phyloP scores from a whole-genome alignment of 2,888 invertebrate genomes.

The Sussaba pulchella region DNA sequence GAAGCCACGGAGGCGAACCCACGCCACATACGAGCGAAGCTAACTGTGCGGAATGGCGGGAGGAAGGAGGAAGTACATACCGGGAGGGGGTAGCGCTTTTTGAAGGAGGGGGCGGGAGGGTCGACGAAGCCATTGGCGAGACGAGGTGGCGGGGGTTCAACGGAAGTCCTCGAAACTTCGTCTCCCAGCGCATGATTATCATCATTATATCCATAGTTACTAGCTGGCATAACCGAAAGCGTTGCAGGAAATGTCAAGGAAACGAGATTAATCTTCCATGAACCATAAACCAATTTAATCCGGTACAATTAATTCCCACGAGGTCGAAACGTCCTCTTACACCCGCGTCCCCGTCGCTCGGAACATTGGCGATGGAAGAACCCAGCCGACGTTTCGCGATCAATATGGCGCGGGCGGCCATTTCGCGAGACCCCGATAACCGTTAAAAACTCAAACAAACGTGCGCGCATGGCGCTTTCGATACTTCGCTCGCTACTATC shows the following conservation, averaged over 20 bases:
- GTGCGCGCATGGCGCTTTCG: conserved; percentile 2
- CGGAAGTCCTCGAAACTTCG: conserved; percentile 40
- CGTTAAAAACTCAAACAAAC: conserved; percentile 29
- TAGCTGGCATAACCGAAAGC: neutral
- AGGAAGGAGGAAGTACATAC: conserved; percentile 46
- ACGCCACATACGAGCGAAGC: conserved; percentile 21
- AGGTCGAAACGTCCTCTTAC: neutral
- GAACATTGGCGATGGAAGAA: neutral
- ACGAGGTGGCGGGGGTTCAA: conserved; percentile 52
- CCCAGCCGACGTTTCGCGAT: conserved; percentile 38
- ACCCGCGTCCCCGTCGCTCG: no score
- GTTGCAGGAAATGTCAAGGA: neutral
- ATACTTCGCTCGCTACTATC: conserved; percentile 15
- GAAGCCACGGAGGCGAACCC: conserved; percentile 49
- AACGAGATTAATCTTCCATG: conserved; percentile 8
- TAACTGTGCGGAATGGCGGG: conserved; percentile 2
- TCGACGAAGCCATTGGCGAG: conserved; percentile 15
- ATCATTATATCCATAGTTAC: neutral
- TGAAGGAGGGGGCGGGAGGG: neutral
- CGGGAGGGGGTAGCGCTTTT: conserved; percentile 17
- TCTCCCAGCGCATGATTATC: conserved; percentile 14
- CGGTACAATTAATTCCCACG: conserved; percentile 4
- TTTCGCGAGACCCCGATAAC: conserved; percentile 8
- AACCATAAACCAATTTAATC: conserved; percentile 37
- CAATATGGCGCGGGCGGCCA: conserved; percentile 58